Evolutionary conservation across 2,797 vertebrate genomes (phyloP).

Genomic region (Falco naumanni): DNA sequence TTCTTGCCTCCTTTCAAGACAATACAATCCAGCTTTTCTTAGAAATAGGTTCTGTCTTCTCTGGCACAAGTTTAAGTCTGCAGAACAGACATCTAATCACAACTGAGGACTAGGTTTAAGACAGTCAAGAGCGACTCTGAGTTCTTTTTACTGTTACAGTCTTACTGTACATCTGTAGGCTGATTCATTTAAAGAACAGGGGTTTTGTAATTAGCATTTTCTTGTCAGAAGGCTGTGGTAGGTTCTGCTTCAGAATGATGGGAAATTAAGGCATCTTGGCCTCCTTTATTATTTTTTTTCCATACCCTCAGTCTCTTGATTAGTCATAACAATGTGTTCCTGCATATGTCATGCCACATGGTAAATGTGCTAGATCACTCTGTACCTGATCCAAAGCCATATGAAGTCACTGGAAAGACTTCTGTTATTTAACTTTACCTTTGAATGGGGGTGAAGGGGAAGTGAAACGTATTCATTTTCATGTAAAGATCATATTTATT

Average conservation of each 20-base stretch:
- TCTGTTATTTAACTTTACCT: not conserved
- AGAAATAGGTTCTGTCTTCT: not conserved
- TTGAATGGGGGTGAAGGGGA: conserved; percentile 1
- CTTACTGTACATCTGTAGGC: not conserved
- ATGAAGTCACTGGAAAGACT: not conserved
- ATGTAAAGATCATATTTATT: conserved; percentile 66
- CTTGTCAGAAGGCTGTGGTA: not conserved
- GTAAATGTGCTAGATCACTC: not conserved
- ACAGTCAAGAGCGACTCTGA: not conserved
- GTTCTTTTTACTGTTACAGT: not conserved
- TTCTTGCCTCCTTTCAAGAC: not conserved
- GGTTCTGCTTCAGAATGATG: not conserved
- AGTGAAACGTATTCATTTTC: conserved; percentile 10
- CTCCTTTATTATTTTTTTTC: not conserved
- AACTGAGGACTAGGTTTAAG: not conserved
- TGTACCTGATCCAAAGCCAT: not conserved
- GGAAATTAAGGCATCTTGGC: not conserved
- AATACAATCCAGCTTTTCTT: not conserved
- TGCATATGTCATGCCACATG: not conserved
- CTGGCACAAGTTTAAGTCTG: not conserved
- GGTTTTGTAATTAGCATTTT: not conserved
- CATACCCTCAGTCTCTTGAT: not conserved
- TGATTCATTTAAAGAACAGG: not conserved
- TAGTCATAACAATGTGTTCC: not conserved
- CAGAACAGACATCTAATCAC: not conserved